A percentile compares a stretch with the other conserved stretches of the same genome.
These are phyloP conservation scores for Tinamus major DNA, from an alignment of 2,797 vertebrate genomes.

Conservation along the genomic window DNA sequence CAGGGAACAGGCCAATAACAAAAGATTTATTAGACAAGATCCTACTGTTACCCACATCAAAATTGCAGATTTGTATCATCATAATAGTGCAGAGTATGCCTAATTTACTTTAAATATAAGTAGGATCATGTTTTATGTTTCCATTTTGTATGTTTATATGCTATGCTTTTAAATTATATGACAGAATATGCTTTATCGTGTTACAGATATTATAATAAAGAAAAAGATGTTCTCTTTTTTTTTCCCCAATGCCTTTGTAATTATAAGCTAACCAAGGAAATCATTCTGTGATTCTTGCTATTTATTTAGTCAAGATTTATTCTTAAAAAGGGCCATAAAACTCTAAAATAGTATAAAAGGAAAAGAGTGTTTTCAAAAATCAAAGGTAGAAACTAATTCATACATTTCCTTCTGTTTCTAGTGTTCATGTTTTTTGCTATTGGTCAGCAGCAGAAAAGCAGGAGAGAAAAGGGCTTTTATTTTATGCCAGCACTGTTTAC, in stretches of 20 bases:
- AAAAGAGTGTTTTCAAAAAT: neutral
- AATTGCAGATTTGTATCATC: neutral
- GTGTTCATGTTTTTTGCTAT: conserved; percentile 11
- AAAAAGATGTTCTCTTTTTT: neutral
- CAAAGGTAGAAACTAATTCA: neutral
- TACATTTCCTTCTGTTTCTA: neutral
- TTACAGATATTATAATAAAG: neutral
- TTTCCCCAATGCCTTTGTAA: neutral
- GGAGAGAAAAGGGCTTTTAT: conserved; percentile 39
- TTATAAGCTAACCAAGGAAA: neutral
- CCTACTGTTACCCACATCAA: neutral
- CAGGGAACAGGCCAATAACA: neutral
- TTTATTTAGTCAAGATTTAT: neutral
- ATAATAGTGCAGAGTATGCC: neutral
- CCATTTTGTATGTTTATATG: neutral
- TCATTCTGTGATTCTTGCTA: neutral
- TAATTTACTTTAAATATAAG: neutral
- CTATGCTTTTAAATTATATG: neutral
- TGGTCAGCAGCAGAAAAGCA: conserved; percentile 27
- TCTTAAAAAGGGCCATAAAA: neutral
- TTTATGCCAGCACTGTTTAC: conserved; percentile 50
- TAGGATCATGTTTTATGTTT: neutral
- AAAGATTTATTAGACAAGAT: neutral
- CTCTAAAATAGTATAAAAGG: neutral
- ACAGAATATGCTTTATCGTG: neutral